Evolutionary conservation across 2,797 vertebrate genomes (phyloP).

Genomic region (Scyliorhinus canicula): DNA sequence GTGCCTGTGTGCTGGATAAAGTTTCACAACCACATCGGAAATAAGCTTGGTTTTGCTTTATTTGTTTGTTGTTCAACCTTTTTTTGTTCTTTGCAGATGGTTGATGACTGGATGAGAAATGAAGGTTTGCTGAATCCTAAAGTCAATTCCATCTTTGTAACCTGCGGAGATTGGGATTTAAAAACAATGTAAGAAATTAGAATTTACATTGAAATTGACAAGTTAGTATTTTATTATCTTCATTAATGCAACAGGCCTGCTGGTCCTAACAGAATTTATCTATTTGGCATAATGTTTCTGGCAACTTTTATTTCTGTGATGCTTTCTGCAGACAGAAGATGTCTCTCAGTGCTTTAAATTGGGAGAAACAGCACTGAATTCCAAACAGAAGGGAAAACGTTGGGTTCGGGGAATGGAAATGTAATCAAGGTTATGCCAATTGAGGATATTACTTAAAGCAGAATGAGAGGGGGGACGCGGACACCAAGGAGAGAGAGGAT

Average conservation of each 20-base stretch:
- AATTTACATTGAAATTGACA: conserved; percentile 14
- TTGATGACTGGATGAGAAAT: conserved; percentile 73
- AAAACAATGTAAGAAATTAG: conserved; percentile 69
- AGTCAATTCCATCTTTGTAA: conserved; percentile 75
- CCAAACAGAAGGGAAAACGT: neutral
- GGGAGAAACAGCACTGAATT: neutral
- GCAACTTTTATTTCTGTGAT: neutral
- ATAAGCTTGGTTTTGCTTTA: neutral
- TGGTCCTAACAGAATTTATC: neutral
- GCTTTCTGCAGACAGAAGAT: neutral
- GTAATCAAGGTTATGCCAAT: neutral
- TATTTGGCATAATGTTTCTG: neutral
- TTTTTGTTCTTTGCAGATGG: conserved; percentile 63
- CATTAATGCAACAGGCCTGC: neutral
- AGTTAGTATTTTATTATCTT: neutral
- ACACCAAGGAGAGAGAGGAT: neutral
- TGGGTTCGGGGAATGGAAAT: neutral
- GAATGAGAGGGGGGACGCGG: neutral
- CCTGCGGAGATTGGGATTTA: conserved; percentile 76
- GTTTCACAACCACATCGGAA: neutral
- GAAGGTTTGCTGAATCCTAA: conserved; percentile 73
- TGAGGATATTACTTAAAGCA: neutral
- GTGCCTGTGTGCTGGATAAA: neutral
- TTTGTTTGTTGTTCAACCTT: neutral
- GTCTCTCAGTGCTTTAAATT: neutral